Base-by-base conservation (phyloP, 2,888 invertebrate genomes). In the Ethmia dodecea region DNA sequence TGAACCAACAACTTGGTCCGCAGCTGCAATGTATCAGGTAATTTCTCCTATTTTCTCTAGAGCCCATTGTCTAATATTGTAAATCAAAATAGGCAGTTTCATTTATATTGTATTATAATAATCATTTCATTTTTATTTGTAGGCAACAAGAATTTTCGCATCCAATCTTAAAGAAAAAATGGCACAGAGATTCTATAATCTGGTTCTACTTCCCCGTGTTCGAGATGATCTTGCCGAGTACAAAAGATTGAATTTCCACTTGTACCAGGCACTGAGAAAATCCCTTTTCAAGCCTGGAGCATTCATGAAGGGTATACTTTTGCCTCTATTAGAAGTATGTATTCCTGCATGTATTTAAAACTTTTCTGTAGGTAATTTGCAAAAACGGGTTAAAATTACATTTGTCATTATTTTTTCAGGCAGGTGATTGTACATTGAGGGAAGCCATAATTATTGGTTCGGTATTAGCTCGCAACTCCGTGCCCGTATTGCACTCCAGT, bases 391-490 rank as follows among this genome's bases (percentile, higher is more conserved):
- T 5, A 5, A 18, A 18, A 13, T 4, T 13, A 11, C 45, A 22
- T 22, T 1, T n/a, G n/a, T 20, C 9, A 20, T 22, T 22, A 22
- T 31, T 35, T 10, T 64, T 62, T 16, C 64, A 95, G 91, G 91
- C 94, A 48, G 98, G 98, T 12, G 95, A 94, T 45, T 99, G 99
- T 61, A 96, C 97, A 0, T 83, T 99, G 34, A 89, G 98, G 38
- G 99, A 99, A 86, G 98, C 99, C 0, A 93, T 96, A 14, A 98
- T 99, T 37, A 88, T 99, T 37, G 95, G 97, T 13, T 97, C 98
- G 30, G 93, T 99, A 1, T 69, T 99, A 35, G 92, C 94, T 0
- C 93, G 95, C 51, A 95, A 93, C 71, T 96, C 97, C 0, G 94
- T 99, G 30, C 99, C 99, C 0, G 92, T 97, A 35, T 84, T 98